Evolutionary conservation across 2,113 vertebrate species (phyloP), one percentile per base, ranked within the genome.

Genomic region (Felis chaus): DNA sequence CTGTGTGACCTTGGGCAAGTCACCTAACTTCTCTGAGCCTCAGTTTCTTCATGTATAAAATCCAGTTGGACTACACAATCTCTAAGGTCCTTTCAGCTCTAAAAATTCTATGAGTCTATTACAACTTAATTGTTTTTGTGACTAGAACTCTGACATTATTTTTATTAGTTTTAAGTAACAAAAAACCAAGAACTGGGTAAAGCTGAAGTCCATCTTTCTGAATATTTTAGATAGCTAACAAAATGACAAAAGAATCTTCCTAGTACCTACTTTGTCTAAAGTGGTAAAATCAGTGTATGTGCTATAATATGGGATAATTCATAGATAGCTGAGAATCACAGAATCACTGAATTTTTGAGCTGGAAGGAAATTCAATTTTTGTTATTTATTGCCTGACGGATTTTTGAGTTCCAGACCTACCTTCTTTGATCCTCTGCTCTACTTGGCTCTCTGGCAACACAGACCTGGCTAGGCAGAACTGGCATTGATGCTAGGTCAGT

Each of bases 391-490:
- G 97, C 97, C 97, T 98, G 97, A 97, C 92, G 92, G 89, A 89
- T 85, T 97, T 96, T 97, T 97, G 88, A 97, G 95, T 96, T 95
- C 95, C 92, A 97, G 84, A 97, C 98, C 98, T 98, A 97, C 97
- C 97, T 98, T 97, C 98, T 98, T 96, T 73, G 97, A 96, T 98
- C 97, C 97, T 97, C 97, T 98, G 98, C 96, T 98, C 98, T 98
- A 98, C 97, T 97, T 98, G 98, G 97, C 84, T 97, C 97, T 98
- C 97, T 96, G 97, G 97, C 96, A 97, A 97, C 97, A 98, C 96
- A 98, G 98, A 97, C 98, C 98, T 98, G 98, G 96, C 97, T 98
- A 98, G 97, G 98, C 97, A 98, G 97, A 97, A 97, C 95, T 98
- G 97, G 97, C 98, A 98, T 86, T 97, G 97, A 97, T 69, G 97